Percentiles rank a stretch among this genome's conserved stretches.
phyloP scores from a whole-genome alignment of 2,113 vertebrate genomes.

The Engystomops pustulosus region DNA sequence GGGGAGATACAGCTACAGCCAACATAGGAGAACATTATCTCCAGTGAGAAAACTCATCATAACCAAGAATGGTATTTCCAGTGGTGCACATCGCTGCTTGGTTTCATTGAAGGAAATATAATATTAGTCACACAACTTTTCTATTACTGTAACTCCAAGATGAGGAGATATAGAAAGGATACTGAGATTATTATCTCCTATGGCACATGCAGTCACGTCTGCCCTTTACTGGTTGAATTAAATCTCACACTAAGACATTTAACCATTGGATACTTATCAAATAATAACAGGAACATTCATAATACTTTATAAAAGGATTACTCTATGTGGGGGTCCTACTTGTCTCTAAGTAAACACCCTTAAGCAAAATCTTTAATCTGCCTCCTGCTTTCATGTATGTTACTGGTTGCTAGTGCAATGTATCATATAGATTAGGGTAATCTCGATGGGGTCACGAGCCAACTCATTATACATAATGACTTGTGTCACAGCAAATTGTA shows the following conservation, averaged over 20 bases:
- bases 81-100: no score
- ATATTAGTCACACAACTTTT: neutral
- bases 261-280: neutral
- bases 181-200: neutral
- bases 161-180: neutral
- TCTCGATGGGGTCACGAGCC: neutral
- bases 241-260: neutral
- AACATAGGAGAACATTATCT: neutral
- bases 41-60: neutral
- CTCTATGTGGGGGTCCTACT: neutral
- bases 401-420: neutral
- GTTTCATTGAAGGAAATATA: no score
- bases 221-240: neutral
- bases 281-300: neutral
- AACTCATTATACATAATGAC: neutral
- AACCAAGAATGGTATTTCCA: neutral
- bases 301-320: neutral
- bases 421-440: no score
- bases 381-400: neutral
- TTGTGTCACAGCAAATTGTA: neutral
- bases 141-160: neutral
- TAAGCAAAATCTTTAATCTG: neutral
- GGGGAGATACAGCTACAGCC: neutral
- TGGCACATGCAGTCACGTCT: neutral
- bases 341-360: neutral